Evolutionary conservation across 2,888 invertebrate genomes (phyloP).

Genomic region (Philaethria dido): DNA sequence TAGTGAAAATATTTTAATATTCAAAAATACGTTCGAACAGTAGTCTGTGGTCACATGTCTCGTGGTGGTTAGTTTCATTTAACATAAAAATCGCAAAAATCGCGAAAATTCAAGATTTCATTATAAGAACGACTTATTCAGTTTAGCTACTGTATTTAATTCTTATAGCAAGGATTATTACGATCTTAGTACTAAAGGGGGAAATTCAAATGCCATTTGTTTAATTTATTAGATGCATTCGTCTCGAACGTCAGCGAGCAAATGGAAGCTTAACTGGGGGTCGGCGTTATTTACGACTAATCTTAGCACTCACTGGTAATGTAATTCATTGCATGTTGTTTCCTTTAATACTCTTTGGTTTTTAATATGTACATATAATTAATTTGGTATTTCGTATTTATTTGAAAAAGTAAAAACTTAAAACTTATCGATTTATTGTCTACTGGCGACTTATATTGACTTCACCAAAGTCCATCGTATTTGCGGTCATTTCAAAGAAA

Average conservation of each 20-base stretch:
- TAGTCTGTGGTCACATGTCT: too few relatives aligned
- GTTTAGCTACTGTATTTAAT: not conserved
- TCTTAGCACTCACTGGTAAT: constrained; percentile 23
- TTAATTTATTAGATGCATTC: constrained; percentile 36
- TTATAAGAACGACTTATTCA: not conserved
- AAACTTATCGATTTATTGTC: not conserved
- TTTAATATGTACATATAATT: not conserved
- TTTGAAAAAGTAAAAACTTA: not conserved
- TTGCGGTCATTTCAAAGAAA: too few relatives aligned
- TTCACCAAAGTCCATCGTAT: too few relatives aligned
- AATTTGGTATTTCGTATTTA: not conserved
- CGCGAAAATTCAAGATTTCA: too few relatives aligned
- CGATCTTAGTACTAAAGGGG: constrained; percentile 3
- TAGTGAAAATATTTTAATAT: too few relatives aligned
- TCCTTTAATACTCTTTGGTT: constrained; percentile 8
- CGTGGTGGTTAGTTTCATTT: too few relatives aligned
- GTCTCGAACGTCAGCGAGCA: constrained; percentile 31
- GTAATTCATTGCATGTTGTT: constrained; percentile 20
- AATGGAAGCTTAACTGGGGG: constrained; percentile 29
- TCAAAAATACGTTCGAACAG: too few relatives aligned
- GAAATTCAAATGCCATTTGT: constrained; percentile 25
- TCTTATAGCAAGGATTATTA: constrained; percentile 5
- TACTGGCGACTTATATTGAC: too few relatives aligned
- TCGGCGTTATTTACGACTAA: constrained; percentile 28
- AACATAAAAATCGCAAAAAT: too few relatives aligned